Percentiles rank a stretch among this genome's conserved stretches.
phyloP scores from a whole-genome alignment of 1,140 invertebrate genomes.

The Diploscapter pachys region DNA sequence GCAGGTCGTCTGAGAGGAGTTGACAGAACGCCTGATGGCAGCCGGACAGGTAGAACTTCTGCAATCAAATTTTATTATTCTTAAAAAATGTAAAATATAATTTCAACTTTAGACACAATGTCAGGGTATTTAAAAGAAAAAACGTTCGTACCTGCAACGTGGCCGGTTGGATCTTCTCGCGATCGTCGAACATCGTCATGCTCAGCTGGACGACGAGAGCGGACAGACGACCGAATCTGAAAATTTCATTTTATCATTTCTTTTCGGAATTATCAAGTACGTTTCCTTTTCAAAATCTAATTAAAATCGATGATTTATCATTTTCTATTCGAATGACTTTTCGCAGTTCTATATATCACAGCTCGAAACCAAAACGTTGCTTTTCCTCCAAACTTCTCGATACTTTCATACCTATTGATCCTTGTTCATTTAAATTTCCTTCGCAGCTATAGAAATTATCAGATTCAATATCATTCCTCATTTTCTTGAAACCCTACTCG shows the following conservation, averaged over 20 bases:
- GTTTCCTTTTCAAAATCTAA: background rate
- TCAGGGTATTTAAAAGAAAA: too few species aligned
- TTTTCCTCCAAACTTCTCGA: too few species aligned
- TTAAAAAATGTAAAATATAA: too few species aligned
- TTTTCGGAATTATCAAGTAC: background rate
- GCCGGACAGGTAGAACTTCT: conserved; percentile 75
- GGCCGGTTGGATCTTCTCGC: conserved; percentile 75
- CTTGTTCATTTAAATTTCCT: too few species aligned
- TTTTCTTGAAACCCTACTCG: conserved; percentile 1
- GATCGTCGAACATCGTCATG: conserved; percentile 83
- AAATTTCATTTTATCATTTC: background rate
- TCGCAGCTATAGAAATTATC: too few species aligned
- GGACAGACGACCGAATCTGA: conserved; percentile 16
- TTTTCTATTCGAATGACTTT: too few species aligned
- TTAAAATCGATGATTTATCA: background rate
- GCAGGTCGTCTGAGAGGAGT: background rate
- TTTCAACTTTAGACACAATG: too few species aligned
- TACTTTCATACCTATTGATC: too few species aligned
- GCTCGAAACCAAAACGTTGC: too few species aligned
- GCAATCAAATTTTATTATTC: conserved; percentile 44
- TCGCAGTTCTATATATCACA: too few species aligned
- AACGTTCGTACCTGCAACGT: conserved; percentile 66
- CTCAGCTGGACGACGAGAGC: conserved; percentile 18
- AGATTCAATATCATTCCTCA: too few species aligned
- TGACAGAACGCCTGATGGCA: conserved; percentile 71